Base-by-base conservation (phyloP, 1,140 invertebrate genomes). In the Oreohelix idahoensis region DNA sequence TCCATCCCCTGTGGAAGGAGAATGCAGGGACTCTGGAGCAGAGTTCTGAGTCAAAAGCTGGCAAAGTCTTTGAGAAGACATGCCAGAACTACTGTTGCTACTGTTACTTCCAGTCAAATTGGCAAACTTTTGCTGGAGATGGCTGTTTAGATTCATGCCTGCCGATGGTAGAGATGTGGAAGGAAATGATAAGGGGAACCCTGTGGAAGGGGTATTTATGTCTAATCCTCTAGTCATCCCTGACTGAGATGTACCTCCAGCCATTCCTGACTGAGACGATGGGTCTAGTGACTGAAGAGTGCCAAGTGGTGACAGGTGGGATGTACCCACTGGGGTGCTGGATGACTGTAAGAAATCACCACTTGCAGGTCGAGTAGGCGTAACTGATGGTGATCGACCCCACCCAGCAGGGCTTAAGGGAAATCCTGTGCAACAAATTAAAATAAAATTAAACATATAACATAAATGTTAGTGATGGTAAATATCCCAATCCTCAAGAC, bases 1-100 rank as follows among this genome's bases (percentile, higher is more conserved):
- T 29, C 83, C 63, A 29, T 73, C 45, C 4, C 11, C 35, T 10
- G 79, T 49, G 0, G 32, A 42, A 1, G 73, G 15, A 2, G 36
- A 81, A 35, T 70, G 69, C n/a, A 80, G 51, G 13, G 69, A 70
- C 32, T 84, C 79, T 36, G 77, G 63, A 32, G 78, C 71, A 1
- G 74, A 58, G 39, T 78, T 83, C 51, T 84, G 86, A 8, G 88
- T 89, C 58, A 90, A 83, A 42, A 91, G 81, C 82, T 88, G 86
- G 82, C 87, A 88, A 17, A 91, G 80, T 87, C 89, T 91, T 32
- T 88, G 63, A 66, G 63, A 66, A 38, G 85, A 69, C 77, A 85
- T 79, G 10, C 74, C 45, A 0, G 53, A 20, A n/a, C 49, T 45
- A 32, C 11, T 32, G 63, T 78, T 84, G 45, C 32, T 79, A 35